Percentiles rank a stretch among this genome's conserved stretches.
These are phyloP conservation scores for Erebia palarica DNA, from an alignment of 2,888 invertebrate species.

Conservation along the genomic window DNA sequence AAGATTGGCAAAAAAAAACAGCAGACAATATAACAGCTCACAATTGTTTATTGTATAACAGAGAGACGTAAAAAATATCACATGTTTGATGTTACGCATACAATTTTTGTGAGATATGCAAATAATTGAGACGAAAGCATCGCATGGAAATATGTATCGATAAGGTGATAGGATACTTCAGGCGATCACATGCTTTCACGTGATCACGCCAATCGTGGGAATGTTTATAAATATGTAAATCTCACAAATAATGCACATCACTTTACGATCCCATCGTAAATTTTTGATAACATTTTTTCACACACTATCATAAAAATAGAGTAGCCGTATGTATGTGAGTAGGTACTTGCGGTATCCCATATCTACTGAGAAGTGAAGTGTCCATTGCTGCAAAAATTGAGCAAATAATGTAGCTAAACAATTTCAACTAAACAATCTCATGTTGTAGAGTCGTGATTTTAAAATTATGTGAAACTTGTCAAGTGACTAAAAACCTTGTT, in stretches of 20 bases:
- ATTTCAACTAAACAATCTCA: too few species aligned
- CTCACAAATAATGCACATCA: slow-evolving; percentile 57
- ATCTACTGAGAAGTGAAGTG: background rate
- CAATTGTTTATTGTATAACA: background rate
- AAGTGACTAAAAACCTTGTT: too few species aligned
- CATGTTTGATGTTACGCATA: slow-evolving; percentile 43
- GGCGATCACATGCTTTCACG: slow-evolving; percentile 66
- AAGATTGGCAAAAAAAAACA: too few species aligned
- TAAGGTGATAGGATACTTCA: slow-evolving; percentile 64
- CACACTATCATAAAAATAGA: slow-evolving; percentile 31
- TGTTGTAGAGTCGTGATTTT: too few species aligned
- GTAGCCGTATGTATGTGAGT: background rate
- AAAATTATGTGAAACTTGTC: too few species aligned
- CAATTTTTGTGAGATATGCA: slow-evolving; percentile 49
- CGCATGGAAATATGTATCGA: slow-evolving; percentile 65
- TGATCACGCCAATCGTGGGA: slow-evolving; percentile 66
- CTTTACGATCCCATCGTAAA: slow-evolving; percentile 48
- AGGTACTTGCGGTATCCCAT: background rate
- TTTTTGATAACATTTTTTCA: slow-evolving; percentile 49
- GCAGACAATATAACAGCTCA: too few species aligned
- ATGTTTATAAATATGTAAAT: slow-evolving; percentile 51
- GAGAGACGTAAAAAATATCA: slow-evolving; percentile 19
- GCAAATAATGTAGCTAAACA: too few species aligned
- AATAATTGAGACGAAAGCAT: slow-evolving; percentile 57
- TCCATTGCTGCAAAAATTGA: too few species aligned